Conservation (phyloP, 1,140 invertebrate genomes). For the Geopemphigus sp. region DNA sequence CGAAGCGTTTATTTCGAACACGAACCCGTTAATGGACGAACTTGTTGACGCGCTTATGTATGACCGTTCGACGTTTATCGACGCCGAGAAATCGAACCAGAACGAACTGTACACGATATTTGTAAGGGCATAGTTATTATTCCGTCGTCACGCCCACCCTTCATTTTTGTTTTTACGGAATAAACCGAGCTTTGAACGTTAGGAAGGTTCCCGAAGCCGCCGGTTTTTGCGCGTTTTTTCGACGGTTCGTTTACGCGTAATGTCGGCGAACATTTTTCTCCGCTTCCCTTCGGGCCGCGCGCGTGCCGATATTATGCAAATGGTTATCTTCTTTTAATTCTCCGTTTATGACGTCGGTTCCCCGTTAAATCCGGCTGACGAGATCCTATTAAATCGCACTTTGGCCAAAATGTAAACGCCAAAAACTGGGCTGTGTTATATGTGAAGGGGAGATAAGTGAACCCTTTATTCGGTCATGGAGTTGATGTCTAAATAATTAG, state of each 20-base stretch:
- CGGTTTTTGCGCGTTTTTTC: background rate
- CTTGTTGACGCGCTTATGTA: background rate
- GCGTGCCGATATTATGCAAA: slow-evolving; percentile 45
- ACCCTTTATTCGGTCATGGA: slow-evolving; percentile 44
- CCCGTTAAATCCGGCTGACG: slow-evolving; percentile 43
- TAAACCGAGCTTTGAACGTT: slow-evolving; percentile 8
- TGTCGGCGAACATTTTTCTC: slow-evolving; percentile 25
- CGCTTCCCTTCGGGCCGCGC: background rate
- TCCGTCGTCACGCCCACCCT: too few relatives aligned
- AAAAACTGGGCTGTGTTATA: slow-evolving; percentile 37
- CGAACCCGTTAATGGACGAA: background rate
- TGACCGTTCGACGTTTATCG: background rate
- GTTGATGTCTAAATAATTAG: slow-evolving; percentile 50
- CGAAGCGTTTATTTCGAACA: background rate
- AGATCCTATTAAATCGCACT: slow-evolving; percentile 48
- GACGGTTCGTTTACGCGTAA: slow-evolving; percentile 12
- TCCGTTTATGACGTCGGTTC: slow-evolving; percentile 43
- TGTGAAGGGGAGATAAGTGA: slow-evolving; percentile 45
- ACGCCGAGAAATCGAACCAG: background rate
- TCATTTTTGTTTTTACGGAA: background rate
- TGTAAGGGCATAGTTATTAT: background rate
- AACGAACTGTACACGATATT: background rate
- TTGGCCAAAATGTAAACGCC: slow-evolving; percentile 48
- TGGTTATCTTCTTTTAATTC: slow-evolving; percentile 49
- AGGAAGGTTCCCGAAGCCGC: background rate